Percentiles rank a stretch among this genome's conserved stretches.
phyloP scores from a whole-genome alignment of 37 sponge, comb jelly and placozoan genomes.

The Haliclona indistincta region DNA sequence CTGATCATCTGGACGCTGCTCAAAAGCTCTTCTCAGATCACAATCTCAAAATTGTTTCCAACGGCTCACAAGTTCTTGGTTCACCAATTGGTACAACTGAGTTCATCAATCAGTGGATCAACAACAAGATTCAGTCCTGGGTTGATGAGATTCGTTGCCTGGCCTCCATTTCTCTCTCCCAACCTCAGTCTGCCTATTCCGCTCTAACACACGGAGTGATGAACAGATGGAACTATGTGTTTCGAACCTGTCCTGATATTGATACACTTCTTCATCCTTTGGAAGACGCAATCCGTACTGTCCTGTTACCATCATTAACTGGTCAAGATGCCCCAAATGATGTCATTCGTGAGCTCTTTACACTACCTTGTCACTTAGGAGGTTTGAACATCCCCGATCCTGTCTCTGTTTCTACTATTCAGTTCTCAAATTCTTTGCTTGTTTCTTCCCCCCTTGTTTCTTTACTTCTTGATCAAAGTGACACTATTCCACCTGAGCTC shows the following conservation, averaged over 20 bases:
- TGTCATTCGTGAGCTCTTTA: conserved; percentile 17
- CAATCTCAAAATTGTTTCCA: not conserved
- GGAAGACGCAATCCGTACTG: conserved; percentile 13
- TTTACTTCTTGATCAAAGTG: too few species aligned
- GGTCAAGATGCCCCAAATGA: conserved; percentile 4
- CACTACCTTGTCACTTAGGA: conserved; percentile 20
- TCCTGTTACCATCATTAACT: conserved; percentile 26
- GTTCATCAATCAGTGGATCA: conserved; percentile 2
- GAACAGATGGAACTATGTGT: conserved; percentile 7
- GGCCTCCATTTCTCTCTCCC: not conserved
- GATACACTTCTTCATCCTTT: conserved; percentile 9
- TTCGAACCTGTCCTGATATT: conserved; percentile 13
- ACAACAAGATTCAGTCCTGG: conserved; percentile 7
- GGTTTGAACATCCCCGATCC: too few species aligned
- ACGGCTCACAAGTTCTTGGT: conserved; percentile 16
- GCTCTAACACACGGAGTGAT: conserved; percentile 4
- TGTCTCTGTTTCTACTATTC: too few species aligned
- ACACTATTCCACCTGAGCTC: too few species aligned
- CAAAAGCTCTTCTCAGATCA: conserved; percentile 20
- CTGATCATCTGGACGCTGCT: conserved; percentile 17
- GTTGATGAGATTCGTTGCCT: conserved; percentile 10
- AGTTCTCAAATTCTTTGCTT: too few species aligned
- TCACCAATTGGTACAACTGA: not conserved
- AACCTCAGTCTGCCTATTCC: conserved; percentile 22
- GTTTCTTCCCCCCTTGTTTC: too few species aligned